Evolutionary conservation across 2,113 vertebrate species (phyloP), one percentile per base, ranked within the genome.

Genomic region (Terrapene triunguis): DNA sequence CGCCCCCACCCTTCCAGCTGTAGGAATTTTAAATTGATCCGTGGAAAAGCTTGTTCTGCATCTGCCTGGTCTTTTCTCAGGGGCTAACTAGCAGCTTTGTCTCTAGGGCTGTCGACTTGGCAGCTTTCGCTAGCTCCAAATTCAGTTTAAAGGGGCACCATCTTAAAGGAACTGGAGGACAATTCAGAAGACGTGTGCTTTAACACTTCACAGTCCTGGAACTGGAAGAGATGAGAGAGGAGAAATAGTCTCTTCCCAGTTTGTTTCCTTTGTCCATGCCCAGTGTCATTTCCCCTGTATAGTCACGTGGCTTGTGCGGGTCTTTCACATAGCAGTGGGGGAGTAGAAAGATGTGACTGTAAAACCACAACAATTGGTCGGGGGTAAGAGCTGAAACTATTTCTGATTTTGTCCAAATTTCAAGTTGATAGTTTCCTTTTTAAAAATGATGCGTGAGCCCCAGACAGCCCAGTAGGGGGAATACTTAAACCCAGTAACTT

Each of bases 161-260:
- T 85, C 91, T n/a, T 47, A 81, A 87, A 53, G 21, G 53, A 9
- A 22, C 21, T 22, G 53, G 53, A 54, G 53, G 53, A 54, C 21
- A 54, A 54, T 54, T 54, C 21, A 54, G 19, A 54, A 54, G 53
- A 54, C 8, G 53, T 22, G 53, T 22, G 21, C 27, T 85, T 74
- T 35, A 76, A 44, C 53, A 78, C 87, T 93, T 94, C 87, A 65
- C 9, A 42, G 84, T 88, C 69, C 9, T 13, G 38, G 19, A 50
- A 91, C 85, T 9, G 32, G 85, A 62, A 83, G 65, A 92, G 92
- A 57, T 53, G 86, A 86, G 62, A 92, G 69, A 80, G 86, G 53
- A 62, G 82, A 91, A 47, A 14, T n/a, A 51, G 94, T 85, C 89
- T 89, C 94, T 91, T 79, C 94, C 90, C 89, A 10, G 74, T 4